A percentile compares a stretch with the other conserved stretches of the same genome.
Conservation (phyloP, 2,797 vertebrate species). For the Microctenopoma lineatum region DNA sequence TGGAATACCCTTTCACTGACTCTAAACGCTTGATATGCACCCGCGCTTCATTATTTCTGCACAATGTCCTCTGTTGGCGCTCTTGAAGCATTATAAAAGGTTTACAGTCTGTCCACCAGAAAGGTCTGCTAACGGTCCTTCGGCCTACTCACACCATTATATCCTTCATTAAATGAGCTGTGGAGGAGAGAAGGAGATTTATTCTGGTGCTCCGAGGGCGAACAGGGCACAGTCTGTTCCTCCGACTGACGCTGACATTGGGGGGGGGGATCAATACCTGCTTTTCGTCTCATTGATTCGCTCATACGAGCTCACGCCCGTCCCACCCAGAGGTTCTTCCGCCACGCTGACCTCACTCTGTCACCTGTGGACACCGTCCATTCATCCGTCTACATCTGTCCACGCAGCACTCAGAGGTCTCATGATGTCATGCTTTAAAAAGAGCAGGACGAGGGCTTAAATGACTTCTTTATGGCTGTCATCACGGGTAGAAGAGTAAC, state of each 20-base stretch:
- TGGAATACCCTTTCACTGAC: neutral
- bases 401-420: conserved; percentile 32
- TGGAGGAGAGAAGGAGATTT: conserved; percentile 68
- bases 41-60: neutral
- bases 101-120: conserved; percentile 63
- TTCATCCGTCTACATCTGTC: conserved; percentile 67
- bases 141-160: conserved; percentile 70
- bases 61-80: neutral
- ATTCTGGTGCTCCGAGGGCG: conserved; percentile 68
- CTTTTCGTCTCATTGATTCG: conserved; percentile 78
- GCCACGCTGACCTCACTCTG: conserved; percentile 54
- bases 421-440: conserved; percentile 42
- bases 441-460: neutral
- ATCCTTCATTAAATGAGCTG: conserved; percentile 76
- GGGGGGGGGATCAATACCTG: conserved; percentile 75
- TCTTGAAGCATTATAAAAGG: conserved; percentile 41
- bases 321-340: conserved; percentile 63
- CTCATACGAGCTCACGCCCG: conserved; percentile 65
- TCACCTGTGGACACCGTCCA: conserved; percentile 63
- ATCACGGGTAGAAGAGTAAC: neutral
- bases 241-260: conserved; percentile 76
- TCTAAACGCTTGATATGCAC: neutral
- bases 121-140: conserved; percentile 67
- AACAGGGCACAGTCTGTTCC: conserved; percentile 65
- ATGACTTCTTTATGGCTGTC: neutral